Evolutionary conservation across 1,140 invertebrate genomes (phyloP), one percentile per base, ranked within the genome.

Genomic region (Calephelis nemesis): DNA sequence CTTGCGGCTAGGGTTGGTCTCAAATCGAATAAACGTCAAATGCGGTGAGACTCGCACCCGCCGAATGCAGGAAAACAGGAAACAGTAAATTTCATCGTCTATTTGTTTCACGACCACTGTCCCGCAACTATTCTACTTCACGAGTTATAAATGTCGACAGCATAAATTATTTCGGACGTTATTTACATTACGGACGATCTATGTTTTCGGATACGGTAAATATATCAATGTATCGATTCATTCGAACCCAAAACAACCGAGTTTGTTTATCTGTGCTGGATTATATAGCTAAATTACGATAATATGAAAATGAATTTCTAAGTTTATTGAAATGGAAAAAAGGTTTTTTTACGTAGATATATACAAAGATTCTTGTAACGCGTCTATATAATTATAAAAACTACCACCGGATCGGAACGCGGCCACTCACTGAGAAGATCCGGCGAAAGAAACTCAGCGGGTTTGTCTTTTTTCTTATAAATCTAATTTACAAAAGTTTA

Each of bases 21-120:
- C 74, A 81, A 81, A 82, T 79, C 77, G 78, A 84, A 84, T 84
- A 76, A 84, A 77, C 77, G 82, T 82, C 80, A 82, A 76, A 80
- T 76, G 79, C 74, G 74, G 72, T 65, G 70, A 68, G 62, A 63
- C 63, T 54, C 65, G 50, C 48, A 54, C 66, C 60, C 13, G 15
- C 65, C 65, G 72, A 68, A 63, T 54, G 71, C 65, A 69, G 69
- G 70, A 74, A 74, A 70, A 74, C 71, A 67, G 71, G 76, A 74
- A 78, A 80, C 74, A 81, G 67, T 80, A 79, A 76, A 81, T 79
- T 82, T 73, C 68, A 73, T 65, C 72, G 60, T 70, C 72, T 76
- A 75, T 82, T 82, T 80, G 74, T 74, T 71, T 58, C 69, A 47
- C 65, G 67, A 66, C 69, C 65, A 69, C 67, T 66, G 71, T 63